Conservation (phyloP, 2,797 vertebrate genomes). For the Gallinago stenura region DNA sequence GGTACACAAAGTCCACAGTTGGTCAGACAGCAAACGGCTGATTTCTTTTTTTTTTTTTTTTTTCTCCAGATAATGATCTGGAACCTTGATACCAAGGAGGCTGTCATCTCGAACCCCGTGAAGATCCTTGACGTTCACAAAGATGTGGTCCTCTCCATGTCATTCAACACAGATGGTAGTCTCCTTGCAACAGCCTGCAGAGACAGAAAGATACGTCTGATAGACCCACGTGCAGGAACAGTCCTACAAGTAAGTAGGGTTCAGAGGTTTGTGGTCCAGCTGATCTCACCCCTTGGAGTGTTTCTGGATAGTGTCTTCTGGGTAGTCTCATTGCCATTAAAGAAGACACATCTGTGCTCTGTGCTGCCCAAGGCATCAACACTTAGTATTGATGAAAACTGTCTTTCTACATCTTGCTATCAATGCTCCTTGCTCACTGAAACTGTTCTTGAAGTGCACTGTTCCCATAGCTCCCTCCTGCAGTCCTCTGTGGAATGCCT, state of each 20-base stretch:
- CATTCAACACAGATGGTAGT: conserved; percentile 91
- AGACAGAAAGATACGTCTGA: conserved; percentile 88
- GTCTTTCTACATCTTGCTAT: neutral
- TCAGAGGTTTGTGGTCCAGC: neutral
- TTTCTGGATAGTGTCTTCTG: neutral
- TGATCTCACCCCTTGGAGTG: neutral
- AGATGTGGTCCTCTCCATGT: conserved; percentile 92
- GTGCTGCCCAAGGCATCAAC: neutral
- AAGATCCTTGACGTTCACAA: conserved; percentile 85
- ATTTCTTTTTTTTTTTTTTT: neutral
- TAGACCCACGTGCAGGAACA: conserved; percentile 84
- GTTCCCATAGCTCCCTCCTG: neutral
- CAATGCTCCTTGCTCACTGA: neutral
- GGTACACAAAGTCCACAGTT: neutral
- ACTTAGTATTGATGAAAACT: neutral
- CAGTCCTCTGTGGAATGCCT: neutral
- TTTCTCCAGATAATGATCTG: conserved; percentile 90
- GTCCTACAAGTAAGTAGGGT: conserved; percentile 81
- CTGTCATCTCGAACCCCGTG: conserved; percentile 84
- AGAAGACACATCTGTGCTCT: neutral
- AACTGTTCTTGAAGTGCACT: neutral
- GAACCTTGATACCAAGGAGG: conserved; percentile 86
- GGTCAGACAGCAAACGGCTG: neutral
- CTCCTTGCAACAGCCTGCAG: conserved; percentile 89
- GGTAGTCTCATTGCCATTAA: neutral